Base-by-base conservation (phyloP, 2,888 invertebrate genomes). In the Metallyticus violacea region DNA sequence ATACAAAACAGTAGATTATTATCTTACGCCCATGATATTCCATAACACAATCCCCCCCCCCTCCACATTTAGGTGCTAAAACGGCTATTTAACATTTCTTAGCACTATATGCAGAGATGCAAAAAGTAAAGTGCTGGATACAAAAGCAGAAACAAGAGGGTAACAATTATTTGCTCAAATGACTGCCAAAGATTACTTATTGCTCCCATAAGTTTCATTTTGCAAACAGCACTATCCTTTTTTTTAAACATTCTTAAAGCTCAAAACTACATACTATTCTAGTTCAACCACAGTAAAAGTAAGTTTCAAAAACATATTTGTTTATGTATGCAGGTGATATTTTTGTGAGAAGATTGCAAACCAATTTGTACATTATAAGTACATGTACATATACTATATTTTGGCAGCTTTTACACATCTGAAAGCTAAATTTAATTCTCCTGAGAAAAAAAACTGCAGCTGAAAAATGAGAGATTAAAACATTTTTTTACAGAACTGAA, bases 1-100 rank as follows among this genome's bases (percentile, higher is more conserved):
- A 86, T 81, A 86, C n/a, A 86, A 82, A 86, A 28, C 77, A 30
- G 26, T 78, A 79, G 26, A 22, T 27, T 30, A 79, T 62, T 79
- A 81, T 82, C 62, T 26, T 82, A 79, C 40, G 81, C 77, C 26
- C 22, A 30, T 78, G 29, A 26, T 40, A 29, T 79, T 78, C 79
- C 29, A 62, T 62, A 9, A 62, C 40, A 62, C 40, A 15, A 15
- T 62, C 40, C 9, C 22, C 22, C 22, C 15, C 9, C 40, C 9
- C 22, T 62, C 22, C 15, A 62, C 40, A 62, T 7, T 15, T 9
- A 62, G 22, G 30, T 28, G 81, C 81, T 30, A 27, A 25, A 7
- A 81, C 28, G 9, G 28, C 28, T 22, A 27, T 29, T 25, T 30
- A 81, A 30, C 4, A 7, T 28, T 30, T 22, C 29, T n/a, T 79